Percentiles rank a stretch among this genome's conserved stretches.
Evolutionary conservation across 1,140 invertebrate genomes (phyloP).

Genomic region (Probaryconus sp.): DNA sequence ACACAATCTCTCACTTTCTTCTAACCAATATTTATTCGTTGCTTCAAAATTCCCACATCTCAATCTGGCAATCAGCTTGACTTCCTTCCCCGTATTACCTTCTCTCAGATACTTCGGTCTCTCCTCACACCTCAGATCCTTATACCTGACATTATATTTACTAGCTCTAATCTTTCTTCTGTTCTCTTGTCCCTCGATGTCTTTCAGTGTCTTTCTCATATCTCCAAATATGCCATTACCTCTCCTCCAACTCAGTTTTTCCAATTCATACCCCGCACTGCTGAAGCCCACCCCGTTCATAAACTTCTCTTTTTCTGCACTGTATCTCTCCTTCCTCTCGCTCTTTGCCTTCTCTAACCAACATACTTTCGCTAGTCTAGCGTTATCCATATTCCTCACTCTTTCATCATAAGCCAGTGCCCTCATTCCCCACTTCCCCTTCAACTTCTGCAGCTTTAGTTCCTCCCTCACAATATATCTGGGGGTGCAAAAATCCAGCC

Average conservation of each 20-base stretch:
- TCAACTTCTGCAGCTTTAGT: neutral
- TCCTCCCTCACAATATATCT: too few species aligned
- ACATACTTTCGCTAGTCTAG: neutral
- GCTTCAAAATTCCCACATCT: too few species aligned
- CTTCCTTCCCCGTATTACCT: too few species aligned
- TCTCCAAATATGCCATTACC: too few species aligned
- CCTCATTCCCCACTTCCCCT: neutral
- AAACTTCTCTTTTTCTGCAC: too few species aligned
- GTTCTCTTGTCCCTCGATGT: neutral
- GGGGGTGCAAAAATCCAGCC: too few species aligned
- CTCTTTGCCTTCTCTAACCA: neutral
- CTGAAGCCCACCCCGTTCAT: too few species aligned
- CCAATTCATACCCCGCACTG: neutral
- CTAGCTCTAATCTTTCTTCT: neutral
- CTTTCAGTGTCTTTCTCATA: neutral
- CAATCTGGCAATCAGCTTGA: too few species aligned
- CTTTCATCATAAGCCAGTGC: constrained; percentile 8
- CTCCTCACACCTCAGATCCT: neutral
- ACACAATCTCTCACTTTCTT: too few species aligned
- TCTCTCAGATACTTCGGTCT: neutral
- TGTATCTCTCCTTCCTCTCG: too few species aligned
- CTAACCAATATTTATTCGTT: too few species aligned
- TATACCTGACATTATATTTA: neutral
- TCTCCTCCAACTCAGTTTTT: neutral
- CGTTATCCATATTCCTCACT: neutral